Base-by-base conservation (phyloP, 2,797 vertebrate genomes). In the Morelia viridis region DNA sequence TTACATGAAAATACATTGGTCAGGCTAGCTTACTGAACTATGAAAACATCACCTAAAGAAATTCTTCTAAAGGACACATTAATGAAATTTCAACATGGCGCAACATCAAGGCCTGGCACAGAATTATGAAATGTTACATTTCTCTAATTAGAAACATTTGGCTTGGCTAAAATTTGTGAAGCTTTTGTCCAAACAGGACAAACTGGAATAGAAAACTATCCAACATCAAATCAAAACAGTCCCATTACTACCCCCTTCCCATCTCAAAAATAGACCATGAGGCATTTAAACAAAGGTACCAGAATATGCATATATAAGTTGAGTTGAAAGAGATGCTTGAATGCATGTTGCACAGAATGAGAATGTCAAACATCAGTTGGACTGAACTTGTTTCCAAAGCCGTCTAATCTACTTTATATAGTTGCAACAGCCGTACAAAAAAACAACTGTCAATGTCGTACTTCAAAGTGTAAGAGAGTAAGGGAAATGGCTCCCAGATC, bases 121-220 rank as follows among this genome's bases (percentile, higher is more conserved):
- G 22, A 6, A 35, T 93, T 90, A 89, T 50, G 61, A 94, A 88
- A 93, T 85, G 84, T 68, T 91, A 22, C 12, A 87, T 94, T 96
- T 80, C 60, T 60, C 28, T 93, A 93, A 93, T 92, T 89, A 83
- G 58, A 91, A 93, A 89, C 88, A 90, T 87, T 96, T 93, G 80
- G 90, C 94, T 95, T 96, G 80, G 91, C 88, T 95, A 90, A 94
- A 93, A 91, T 93, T 91, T 94, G 93, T 91, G 86, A 94, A 93
- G 93, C 41, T 92, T 90, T 61, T 94, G 95, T 96, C 96, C 94
- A 96, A 94, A 97, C 68, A 96, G 91, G 61, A 50, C 84, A 58
- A 93, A 90, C 87, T 94, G 88, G 64, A 92, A 93, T 4, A 88
- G 91, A 95, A 96, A 96, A 92, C 61, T 85, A 35, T 92, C 41